Conservation (phyloP, 1,140 invertebrate species). For the Sitobion miscanthi region DNA sequence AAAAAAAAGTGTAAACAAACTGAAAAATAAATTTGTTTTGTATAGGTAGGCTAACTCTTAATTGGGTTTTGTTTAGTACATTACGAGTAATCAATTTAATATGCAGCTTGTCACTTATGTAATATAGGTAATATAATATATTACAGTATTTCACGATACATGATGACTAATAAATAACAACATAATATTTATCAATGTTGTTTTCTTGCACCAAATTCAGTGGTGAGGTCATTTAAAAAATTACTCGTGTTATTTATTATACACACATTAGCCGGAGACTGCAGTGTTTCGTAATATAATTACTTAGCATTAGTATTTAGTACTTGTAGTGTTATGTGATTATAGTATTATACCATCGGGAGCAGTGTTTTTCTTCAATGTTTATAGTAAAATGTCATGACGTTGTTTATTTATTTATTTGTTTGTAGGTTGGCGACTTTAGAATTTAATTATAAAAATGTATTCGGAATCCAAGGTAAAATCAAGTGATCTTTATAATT, state of each 20-base stretch:
- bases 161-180: slow-evolving; percentile 24
- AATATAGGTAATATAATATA: neutral
- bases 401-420: neutral
- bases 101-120: slow-evolving; percentile 1
- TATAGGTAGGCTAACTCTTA: neutral
- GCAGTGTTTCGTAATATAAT: neutral
- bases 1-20: neutral
- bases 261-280: neutral
- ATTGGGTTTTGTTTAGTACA: neutral
- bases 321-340: neutral
- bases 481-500: slow-evolving; percentile 12
- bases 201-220: slow-evolving; percentile 18
- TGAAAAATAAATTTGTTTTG: neutral
- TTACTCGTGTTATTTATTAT: slow-evolving; percentile 30
- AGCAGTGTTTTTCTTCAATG: neutral
- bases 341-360: neutral
- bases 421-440: neutral
- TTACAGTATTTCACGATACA: neutral
- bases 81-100: neutral
- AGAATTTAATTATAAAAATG: neutral
- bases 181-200: neutral
- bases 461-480: neutral
- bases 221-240: slow-evolving; percentile 30
- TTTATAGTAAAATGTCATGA: neutral
- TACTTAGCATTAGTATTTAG: neutral